A percentile compares a stretch with the other conserved stretches of the same genome.
These are phyloP conservation scores for Xyrauchen texanus DNA, from an alignment of 2,113 vertebrate species.

Conservation along the genomic window DNA sequence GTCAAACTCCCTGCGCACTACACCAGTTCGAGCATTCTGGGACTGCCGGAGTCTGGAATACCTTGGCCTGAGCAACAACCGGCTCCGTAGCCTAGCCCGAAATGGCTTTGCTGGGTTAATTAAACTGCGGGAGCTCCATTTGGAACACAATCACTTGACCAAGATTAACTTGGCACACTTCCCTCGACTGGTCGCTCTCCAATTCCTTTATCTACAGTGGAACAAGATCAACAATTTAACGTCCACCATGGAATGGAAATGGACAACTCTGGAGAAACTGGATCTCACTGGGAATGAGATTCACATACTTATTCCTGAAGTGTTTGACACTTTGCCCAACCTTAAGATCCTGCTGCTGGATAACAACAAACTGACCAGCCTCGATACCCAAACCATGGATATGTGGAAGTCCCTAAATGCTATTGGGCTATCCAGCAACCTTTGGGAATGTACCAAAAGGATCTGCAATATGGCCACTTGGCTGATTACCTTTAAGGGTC, in stretches of 20 bases:
- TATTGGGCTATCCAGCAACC: constrained; percentile 92
- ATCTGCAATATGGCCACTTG: constrained; percentile 94
- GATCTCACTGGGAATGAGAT: constrained; percentile 96
- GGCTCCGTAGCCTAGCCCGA: constrained; percentile 93
- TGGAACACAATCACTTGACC: constrained; percentile 98
- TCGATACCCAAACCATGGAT: constrained; percentile 86
- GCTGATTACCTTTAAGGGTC: constrained; percentile 93
- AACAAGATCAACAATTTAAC: constrained; percentile 98
- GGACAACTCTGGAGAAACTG: constrained; percentile 94
- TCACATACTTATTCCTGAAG: constrained; percentile 86
- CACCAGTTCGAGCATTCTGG: constrained; percentile 95
- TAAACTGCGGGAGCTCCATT: constrained; percentile 96
- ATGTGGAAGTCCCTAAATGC: constrained; percentile 88
- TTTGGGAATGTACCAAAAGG: constrained; percentile 97
- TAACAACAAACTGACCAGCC: constrained; percentile 94
- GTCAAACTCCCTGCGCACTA: constrained; percentile 96
- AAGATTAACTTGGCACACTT: constrained; percentile 99
- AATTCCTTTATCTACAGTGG: constrained; percentile 95
- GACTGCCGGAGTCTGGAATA: constrained; percentile 98
- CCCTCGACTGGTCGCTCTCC: constrained; percentile 93
- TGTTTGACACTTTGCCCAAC: constrained; percentile 96
- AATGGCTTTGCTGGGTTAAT: constrained; percentile 98
- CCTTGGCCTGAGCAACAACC: constrained; percentile 96
- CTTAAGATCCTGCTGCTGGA: constrained; percentile 95
- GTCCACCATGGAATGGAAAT: constrained; percentile 97